Percentiles rank a stretch among this genome's conserved stretches.
Evolutionary conservation across 2,888 invertebrate species (phyloP).

Genomic region (Oscheius onirici): DNA sequence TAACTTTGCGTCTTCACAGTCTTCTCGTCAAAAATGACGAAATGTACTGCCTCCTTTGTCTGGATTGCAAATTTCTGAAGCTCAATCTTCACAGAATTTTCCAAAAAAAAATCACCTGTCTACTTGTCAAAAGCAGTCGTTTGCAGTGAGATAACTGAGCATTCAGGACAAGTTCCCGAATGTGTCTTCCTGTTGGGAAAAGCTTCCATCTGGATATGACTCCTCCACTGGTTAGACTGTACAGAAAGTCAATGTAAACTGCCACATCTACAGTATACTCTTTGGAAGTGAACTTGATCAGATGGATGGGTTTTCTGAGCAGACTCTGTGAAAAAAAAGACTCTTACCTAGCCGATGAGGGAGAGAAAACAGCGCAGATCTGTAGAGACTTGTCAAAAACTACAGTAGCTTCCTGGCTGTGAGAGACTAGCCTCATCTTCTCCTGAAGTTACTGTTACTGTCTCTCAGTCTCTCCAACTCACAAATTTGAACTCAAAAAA

Average conservation of each 20-base stretch:
- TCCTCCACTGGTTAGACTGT: slow-evolving; percentile 50
- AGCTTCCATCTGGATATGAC: slow-evolving; percentile 55
- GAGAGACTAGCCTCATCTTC: neutral
- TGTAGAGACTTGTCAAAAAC: slow-evolving; percentile 16
- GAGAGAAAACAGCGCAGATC: slow-evolving; percentile 4
- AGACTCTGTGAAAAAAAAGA: slow-evolving; percentile 13
- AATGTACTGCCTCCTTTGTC: slow-evolving; percentile 36
- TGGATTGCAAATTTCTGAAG: slow-evolving; percentile 47
- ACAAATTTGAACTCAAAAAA: slow-evolving; percentile 14
- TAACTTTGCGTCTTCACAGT: no score
- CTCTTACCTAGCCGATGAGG: neutral
- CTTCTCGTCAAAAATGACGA: slow-evolving; percentile 36
- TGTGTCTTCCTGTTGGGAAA: slow-evolving; percentile 51
- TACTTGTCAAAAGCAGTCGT: slow-evolving; percentile 34
- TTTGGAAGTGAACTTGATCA: slow-evolving; percentile 33
- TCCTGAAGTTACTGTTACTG: neutral
- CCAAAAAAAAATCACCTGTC: slow-evolving; percentile 33
- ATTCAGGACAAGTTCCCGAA: slow-evolving; percentile 37
- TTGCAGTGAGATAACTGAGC: slow-evolving; percentile 40
- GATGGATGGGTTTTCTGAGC: slow-evolving; percentile 30
- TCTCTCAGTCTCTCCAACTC: neutral
- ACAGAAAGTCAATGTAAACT: slow-evolving; percentile 32
- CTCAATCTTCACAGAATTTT: neutral
- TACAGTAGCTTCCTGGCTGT: neutral
- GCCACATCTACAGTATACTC: slow-evolving; percentile 47